Percentiles rank a stretch among this genome's conserved stretches.
phyloP scores from a whole-genome alignment of 1,140 invertebrate species.

The Paramacrobiotus metropolitanus region DNA sequence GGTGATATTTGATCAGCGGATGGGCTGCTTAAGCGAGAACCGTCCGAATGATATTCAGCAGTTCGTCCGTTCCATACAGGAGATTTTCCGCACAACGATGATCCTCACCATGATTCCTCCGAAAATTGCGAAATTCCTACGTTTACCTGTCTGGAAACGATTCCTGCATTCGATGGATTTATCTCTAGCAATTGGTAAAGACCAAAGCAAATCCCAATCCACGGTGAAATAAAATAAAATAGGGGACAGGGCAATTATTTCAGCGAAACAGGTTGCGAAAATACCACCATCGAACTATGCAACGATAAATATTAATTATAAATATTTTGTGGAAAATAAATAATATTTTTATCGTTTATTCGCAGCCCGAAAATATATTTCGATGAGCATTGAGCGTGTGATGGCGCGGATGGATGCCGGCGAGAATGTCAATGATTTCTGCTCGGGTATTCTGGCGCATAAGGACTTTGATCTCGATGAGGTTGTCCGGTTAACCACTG shows the following conservation, averaged over 20 bases:
- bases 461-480: constrained; percentile 2
- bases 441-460: background rate
- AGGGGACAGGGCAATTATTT: too few relatives aligned
- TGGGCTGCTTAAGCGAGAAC: background rate
- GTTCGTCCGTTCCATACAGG: background rate
- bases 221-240: too few relatives aligned
- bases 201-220: background rate
- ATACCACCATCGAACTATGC: too few relatives aligned
- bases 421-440: background rate
- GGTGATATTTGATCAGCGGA: background rate
- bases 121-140: constrained; percentile 33
- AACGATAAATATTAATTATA: too few relatives aligned
- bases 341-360: background rate
- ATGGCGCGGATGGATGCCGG: background rate
- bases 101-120: constrained; percentile 40
- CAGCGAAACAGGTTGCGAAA: too few relatives aligned
- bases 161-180: constrained; percentile 39
- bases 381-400: background rate
- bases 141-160: constrained; percentile 40
- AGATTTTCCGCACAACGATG: background rate
- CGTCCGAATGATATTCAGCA: background rate
- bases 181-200: constrained; percentile 30
- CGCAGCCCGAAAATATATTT: background rate
- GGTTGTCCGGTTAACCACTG: background rate
- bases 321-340: too few relatives aligned